Evolutionary conservation across 2,797 vertebrate genomes (phyloP), one percentile per base, ranked within the genome.

Genomic region (Pangasius macronema): DNA sequence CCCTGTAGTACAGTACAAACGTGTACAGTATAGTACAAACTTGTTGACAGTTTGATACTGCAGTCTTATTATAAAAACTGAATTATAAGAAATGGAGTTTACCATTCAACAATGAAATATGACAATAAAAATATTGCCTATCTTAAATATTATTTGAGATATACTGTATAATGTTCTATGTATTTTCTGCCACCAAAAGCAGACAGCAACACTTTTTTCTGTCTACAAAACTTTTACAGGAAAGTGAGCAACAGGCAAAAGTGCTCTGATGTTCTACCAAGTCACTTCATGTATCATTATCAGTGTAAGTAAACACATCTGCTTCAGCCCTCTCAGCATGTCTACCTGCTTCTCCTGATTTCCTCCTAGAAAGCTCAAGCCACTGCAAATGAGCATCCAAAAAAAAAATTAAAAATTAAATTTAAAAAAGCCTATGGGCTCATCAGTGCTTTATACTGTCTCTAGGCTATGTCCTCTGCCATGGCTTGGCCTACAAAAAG

Each of bases 391-490:
- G 93, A 94, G 90, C 87, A 75, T 94, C 92, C 83, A 20, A 89
- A 46, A 86, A 88, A 83, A 92, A 57, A 18, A 51, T 13, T 53
- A 75, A 53, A 77, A 53, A 42, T 14, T 88, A 36, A 85, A 88
- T n/a, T n/a, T n/a, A 83, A 80, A 77, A 81, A 61, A 16, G 77
- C 93, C 92, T 59, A 57, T 88, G 89, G 92, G 90, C 91, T 94
- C 92, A 92, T 95, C 93, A 94, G 93, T 92, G 91, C 92, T 93
- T 90, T 89, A 93, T 89, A 92, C 93, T 92, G 89, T 84, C 68
- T 83, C 86, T 88, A 80, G 85, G 77, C 42, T 86, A 22, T 88
- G 90, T 87, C 91, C 90, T 89, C 65, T 53, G 30, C 63, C 57
- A 82, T 79, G 33, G 46, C 18, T 82, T 77, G 88, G 86, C 86